Conservation (phyloP, 2,888 invertebrate genomes). For the Leucoma salicis region DNA sequence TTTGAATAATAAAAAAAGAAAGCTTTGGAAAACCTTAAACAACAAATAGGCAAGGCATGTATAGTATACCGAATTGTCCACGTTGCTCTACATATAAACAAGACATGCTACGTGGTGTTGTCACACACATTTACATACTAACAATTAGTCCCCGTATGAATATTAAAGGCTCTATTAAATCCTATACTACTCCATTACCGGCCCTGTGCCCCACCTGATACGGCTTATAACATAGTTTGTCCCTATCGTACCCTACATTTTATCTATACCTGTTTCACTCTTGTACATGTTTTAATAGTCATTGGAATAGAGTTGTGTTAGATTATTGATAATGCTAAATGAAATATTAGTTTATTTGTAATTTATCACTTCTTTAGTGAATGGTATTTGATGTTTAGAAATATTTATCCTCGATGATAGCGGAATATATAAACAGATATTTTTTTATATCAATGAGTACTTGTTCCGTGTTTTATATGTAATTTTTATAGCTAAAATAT, state of each 20-base stretch:
- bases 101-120: too few relatives aligned
- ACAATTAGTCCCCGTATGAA: conserved; percentile 19
- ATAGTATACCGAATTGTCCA: too few relatives aligned
- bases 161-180: conserved; percentile 20
- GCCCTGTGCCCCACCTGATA: conserved; percentile 27
- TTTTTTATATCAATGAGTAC: too few relatives aligned
- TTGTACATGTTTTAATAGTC: conserved; percentile 14
- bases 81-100: too few relatives aligned
- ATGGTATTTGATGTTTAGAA: conserved; percentile 24
- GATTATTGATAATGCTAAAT: conserved; percentile 20
- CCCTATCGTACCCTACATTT: conserved; percentile 12
- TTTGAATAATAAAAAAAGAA: too few relatives aligned
- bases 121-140: conserved; percentile 13
- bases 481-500: too few relatives aligned
- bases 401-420: conserved; percentile 7
- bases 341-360: conserved; percentile 11
- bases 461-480: too few relatives aligned
- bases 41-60: too few relatives aligned
- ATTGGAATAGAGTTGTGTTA: conserved; percentile 19
- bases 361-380: conserved; percentile 18
- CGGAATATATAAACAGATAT: too few relatives aligned
- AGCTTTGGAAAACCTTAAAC: too few relatives aligned
- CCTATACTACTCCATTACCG: conserved; percentile 23
- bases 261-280: conserved; percentile 18
- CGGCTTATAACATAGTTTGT: conserved; percentile 15